Base-by-base conservation (phyloP, 2,888 invertebrate genomes). In the Dasysyrphus tricinctus region DNA sequence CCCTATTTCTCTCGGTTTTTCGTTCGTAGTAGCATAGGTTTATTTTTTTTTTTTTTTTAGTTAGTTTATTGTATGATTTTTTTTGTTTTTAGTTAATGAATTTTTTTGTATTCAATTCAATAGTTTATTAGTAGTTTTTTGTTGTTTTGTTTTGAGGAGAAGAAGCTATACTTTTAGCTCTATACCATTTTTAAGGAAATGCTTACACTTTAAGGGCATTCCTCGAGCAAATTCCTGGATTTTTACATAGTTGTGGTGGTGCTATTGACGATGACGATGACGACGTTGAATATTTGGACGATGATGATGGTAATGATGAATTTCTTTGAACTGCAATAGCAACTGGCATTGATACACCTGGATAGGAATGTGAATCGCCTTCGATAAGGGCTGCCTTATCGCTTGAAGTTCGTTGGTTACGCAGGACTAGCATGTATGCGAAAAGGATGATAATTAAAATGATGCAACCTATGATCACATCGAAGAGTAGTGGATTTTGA, bases 311-410 rank as follows among this genome's bases (percentile, higher is more conserved):
- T 47, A 37, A 76, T n/a, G 56, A 73, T 59, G 84, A 61, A 11
- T 70, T 78, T 19, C 54, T 72, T 16, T 86, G 61, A 8, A 88
- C 56, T 34, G 87, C 74, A 29, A 83, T 61, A 2, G 88, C 77
- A 11, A 89, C 88, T 73, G 90, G 89, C 59, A 89, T 79, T 24
- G 90, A 88, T 29, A 89, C 84, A 11, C 89, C 88, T 7, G 89
- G 88, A 61, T 83, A 80, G 51, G 89, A 89, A 63, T 88, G 88
- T 14, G 88, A 85, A 57, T 89, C 89, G 14, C 90, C 90, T 24
- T 90, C 90, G 74, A 91, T 90, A 19, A 91, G 88, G 29, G 90
- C 90, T 6, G 89, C 86, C 65, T 91, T 91, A 73, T 91, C 91
- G 59, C 88, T 89, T 42, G 88, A 34, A 11, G 88, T 83, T 63